Base-by-base conservation (phyloP, 2,797 vertebrate species). In the Oreonectes daqikongensis region DNA sequence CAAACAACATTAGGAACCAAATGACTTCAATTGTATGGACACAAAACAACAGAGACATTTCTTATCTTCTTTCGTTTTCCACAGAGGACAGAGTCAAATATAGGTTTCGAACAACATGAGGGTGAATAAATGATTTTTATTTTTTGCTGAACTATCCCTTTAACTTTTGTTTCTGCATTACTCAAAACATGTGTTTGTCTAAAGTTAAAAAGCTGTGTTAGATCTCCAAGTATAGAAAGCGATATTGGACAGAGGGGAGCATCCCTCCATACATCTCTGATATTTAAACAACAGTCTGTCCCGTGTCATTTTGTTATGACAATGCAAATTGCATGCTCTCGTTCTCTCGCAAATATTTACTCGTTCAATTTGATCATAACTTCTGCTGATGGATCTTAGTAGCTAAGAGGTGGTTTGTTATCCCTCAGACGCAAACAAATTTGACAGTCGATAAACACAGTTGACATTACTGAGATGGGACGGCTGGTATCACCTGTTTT, bases 161-260 rank as follows among this genome's bases (percentile, higher is more conserved):
- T 14, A 42, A 42, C 12, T 42, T 3, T 12, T 42, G 40, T 42
- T 42, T 42, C 40, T 42, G 40, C 26, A 5, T 65, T 24, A 28
- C 5, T 61, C n/a, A 6, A 14, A 48, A 18, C 46, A 61, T 2
- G 22, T 52, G 6, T 24, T 12, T 70, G 59, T 78, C 46, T 69
- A 46, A 61, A 69, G 80, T 71, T 28, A 28, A 35, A 57, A 78
- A 72, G 60, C 28, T 72, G 68, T 72, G 50, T 81, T 72, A 67
- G 18, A 35, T 22, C n/a, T 38, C 20, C 26, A 24, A 53, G 30
- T 14, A 63, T 11, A 63, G 42, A 71, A 22, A 12, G 9, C 12
- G 22, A 48, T 40, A 28, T 4, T 40, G 15, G 17, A 68, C 2
- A 35, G 18, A 72, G 3, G 14, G 22, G 9, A 22, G 66, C 15